Base-by-base conservation (phyloP, 2,113 vertebrate genomes). In the Piprites chloris region DNA sequence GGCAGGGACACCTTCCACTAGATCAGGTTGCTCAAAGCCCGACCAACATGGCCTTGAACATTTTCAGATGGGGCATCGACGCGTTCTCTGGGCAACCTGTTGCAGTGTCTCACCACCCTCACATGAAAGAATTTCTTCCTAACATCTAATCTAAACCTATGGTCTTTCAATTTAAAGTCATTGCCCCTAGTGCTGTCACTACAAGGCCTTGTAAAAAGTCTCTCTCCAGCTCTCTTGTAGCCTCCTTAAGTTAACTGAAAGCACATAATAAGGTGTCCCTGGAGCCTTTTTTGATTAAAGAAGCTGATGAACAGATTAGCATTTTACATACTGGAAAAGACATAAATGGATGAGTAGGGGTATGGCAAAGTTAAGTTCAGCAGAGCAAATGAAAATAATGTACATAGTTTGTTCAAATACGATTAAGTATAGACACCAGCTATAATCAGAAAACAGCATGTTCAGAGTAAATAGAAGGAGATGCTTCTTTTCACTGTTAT, bases 321-420 rank as follows among this genome's bases (percentile, higher is more conserved):
- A 22, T 19, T 66, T 72, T 56, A 35, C 8, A 53, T 30, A 18
- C 20, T 47, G n/a, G 14, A 59, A 68, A 88, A 88, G 7, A 33
- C 1, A 61, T 21, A 63, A 63, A 42, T 6, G 11, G 12, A 80
- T 6, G 65, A 62, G 22, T 6, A 55, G 3, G 1, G 0, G 3
- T 5, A 14, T 23, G 26, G 2, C 0, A 79, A 44, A 68, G 19
- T 11, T 75, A 4, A 33, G 4, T 33, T 8, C 7, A 42, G 23
- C 24, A 47, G 8, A 52, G 19, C 7, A 79, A 89, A 62, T 18
- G 8, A 11, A 71, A 69, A 12, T 14, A 56, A 11, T 22, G 12
- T 30, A 53, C 12, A 14, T 5, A 47, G 6, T 59, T 9, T 61
- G 7, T 24, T 88, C 18, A 76, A 24, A 71, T 42, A 59, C 14